Percentiles rank a stretch among this genome's conserved stretches.
Conservation (phyloP, 2,113 vertebrate species). For the Conger conger region DNA sequence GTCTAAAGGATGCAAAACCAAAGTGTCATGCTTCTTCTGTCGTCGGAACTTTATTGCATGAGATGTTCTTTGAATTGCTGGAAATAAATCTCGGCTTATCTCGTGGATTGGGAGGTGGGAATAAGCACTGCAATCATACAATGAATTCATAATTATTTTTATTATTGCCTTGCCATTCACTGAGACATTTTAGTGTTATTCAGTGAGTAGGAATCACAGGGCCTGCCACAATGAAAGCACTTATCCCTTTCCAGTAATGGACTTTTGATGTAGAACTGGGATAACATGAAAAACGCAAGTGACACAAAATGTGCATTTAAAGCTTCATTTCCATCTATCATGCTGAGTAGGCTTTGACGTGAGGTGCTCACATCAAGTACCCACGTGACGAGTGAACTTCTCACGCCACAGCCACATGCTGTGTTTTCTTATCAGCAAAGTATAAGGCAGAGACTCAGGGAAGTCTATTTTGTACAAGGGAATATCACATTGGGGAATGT, state of each 20-base stretch:
- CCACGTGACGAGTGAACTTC: not conserved
- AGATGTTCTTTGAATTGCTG: not conserved
- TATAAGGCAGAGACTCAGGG: not conserved
- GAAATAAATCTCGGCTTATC: not conserved
- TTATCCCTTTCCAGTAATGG: constrained; percentile 9
- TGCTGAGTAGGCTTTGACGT: not conserved
- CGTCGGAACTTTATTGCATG: not conserved
- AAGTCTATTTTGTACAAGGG: not conserved
- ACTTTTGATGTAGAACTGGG: constrained; percentile 8
- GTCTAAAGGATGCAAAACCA: not conserved
- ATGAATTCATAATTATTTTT: constrained; percentile 10
- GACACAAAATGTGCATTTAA: constrained; percentile 18
- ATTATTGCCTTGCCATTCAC: constrained; percentile 6
- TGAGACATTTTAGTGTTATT: constrained; percentile 4
- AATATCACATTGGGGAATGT: not conserved
- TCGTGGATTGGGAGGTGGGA: not conserved
- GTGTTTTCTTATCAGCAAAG: not conserved
- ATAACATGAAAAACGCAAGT: not conserved
- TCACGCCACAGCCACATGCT: not conserved
- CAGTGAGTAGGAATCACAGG: constrained; percentile 3
- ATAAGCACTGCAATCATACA: not conserved
- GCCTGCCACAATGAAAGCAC: constrained; percentile 8
- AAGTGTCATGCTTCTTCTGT: not conserved
- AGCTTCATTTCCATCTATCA: not conserved
- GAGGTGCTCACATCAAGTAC: not conserved